Base-by-base conservation (phyloP, 2,888 invertebrate species). In the Eilema depressum region DNA sequence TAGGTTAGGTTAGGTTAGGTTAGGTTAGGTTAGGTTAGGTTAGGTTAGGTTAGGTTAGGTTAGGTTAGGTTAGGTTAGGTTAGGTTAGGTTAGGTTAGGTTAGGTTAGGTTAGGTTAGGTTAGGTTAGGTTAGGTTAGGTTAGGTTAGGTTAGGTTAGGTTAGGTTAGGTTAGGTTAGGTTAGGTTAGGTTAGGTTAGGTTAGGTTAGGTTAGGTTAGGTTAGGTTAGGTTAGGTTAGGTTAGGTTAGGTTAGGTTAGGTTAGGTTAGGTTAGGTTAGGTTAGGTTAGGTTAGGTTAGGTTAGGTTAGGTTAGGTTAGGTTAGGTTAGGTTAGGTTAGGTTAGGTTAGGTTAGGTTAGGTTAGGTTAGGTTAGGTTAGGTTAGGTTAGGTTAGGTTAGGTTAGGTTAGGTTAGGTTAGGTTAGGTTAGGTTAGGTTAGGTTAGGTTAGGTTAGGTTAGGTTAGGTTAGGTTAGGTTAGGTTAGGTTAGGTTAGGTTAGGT, bases 101-200 rank as follows among this genome's bases (percentile, higher is more conserved):
- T 78, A 74, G 75, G 78, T 75, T 78, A 75, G 75, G 78, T 76
- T 78, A 76, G 76, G 78, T 76, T 78, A 76, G 76, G 78, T 75
- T 78, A 76, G 75, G 78, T 75, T 78, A 76, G 75, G 78, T 76
- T 76, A 74, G 75, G 75, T 73, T 74, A 71, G 37, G 37, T 37
- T 37, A 37, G 37, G 37, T 37, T 37, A 37, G 37, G 37, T 37
- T 37, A 37, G 74, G 73, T 73, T 73, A 71, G 72, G 73, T 71
- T 75, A 72, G 37, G 37, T 37, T 37, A 37, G 71, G 74, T 70
- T 76, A 75, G 75, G 79, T 79, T 77, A 77, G 77, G 77, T 77
- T 77, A 75, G 71, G 73, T 71, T 75, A 72, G 72, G 75, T 72
- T 75, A 72, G 72, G 75, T 72, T 75, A 53, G 53, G 53, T 53